Conservation (phyloP, 2,113 vertebrate species). For the Cyanoramphus novaezelandiae region DNA sequence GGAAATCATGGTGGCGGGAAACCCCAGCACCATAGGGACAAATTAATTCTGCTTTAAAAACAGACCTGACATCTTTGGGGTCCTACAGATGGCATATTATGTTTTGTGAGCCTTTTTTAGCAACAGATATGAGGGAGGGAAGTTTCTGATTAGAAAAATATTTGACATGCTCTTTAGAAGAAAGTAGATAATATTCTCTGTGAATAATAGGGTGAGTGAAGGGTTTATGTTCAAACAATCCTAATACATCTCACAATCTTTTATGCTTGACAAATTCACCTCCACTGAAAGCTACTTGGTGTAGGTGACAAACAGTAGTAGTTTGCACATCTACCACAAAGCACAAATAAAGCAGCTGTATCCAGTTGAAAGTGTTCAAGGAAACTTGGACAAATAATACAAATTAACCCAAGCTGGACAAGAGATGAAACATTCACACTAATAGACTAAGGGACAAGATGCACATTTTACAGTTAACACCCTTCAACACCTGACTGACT, state of each 20-base stretch:
- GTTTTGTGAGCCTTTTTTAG: not conserved
- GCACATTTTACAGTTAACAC: not conserved
- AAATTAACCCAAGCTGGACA: not conserved
- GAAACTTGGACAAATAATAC: not conserved
- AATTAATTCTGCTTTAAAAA: not conserved
- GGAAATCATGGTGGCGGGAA: not conserved
- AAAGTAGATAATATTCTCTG: not conserved
- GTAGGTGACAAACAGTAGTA: not conserved
- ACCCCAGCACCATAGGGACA: not conserved
- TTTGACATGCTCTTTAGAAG: not conserved
- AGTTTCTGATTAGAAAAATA: not conserved
- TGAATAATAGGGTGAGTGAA: not conserved
- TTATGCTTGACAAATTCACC: not conserved
- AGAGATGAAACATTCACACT: not conserved
- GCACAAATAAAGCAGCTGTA: not conserved
- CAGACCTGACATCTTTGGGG: not conserved
- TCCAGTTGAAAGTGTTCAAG: not conserved
- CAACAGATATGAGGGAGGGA: not conserved
- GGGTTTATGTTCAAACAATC: not conserved
- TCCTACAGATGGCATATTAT: not conserved
- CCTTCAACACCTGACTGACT: not conserved
- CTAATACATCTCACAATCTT: not conserved
- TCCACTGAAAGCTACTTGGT: not conserved
- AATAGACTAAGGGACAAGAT: not conserved
- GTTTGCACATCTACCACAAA: not conserved